Conservation (phyloP, 1,140 invertebrate genomes). For the Drosophila grimshawi region DNA sequence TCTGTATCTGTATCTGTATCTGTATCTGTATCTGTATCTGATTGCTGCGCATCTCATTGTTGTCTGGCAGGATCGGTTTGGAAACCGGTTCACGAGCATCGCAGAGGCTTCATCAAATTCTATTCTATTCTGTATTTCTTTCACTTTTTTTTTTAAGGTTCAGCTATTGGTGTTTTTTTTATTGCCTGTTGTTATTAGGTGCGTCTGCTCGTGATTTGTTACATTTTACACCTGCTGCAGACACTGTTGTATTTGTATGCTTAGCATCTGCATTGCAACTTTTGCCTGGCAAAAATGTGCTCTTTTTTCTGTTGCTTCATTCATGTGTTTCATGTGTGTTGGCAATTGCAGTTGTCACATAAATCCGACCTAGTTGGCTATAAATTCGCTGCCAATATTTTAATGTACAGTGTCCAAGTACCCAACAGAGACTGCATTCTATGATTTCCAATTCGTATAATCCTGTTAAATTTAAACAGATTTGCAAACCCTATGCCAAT, state of each 20-base stretch:
- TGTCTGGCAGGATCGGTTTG: constrained; percentile 31
- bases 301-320: no score
- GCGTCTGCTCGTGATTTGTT: constrained; percentile 9
- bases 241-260: constrained; percentile 1
- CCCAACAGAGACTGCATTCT: no score
- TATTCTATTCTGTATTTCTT: neutral
- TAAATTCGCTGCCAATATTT: no score
- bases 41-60: constrained; percentile 12
- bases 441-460: no score
- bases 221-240: constrained; percentile 32
- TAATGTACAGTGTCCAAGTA: no score
- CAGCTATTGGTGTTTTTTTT: neutral
- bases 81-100: constrained; percentile 22
- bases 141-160: neutral
- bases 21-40: constrained; percentile 9
- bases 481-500: no score
- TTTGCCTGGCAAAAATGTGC: neutral
- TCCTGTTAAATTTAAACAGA: no score
- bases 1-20: neutral
- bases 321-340: no score
- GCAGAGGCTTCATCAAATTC: constrained; percentile 23
- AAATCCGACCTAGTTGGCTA: no score
- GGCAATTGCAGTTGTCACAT: no score
- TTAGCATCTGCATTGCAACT: neutral
- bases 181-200: neutral